Evolutionary conservation across 2,113 vertebrate genomes (phyloP).

Genomic region (Damaliscus lunatus): DNA sequence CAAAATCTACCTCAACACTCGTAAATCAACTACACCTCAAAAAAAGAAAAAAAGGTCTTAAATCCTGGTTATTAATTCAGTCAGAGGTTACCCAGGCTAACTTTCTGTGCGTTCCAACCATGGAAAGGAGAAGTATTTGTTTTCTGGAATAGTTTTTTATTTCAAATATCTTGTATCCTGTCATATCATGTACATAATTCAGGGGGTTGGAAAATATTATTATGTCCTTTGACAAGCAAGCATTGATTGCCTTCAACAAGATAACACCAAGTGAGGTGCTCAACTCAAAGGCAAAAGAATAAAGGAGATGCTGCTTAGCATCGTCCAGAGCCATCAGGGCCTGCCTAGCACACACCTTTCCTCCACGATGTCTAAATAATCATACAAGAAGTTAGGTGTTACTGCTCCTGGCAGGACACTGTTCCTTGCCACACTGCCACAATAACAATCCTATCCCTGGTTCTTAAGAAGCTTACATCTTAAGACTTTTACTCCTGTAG

Average conservation of each 20-base stretch:
- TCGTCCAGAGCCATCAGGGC: not conserved
- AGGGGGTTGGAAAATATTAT: not conserved
- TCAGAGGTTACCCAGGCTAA: not conserved
- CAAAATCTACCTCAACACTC: not conserved
- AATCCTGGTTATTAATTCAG: not conserved
- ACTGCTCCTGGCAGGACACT: not conserved
- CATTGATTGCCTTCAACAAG: not conserved
- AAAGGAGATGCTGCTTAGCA: rapidly evolving
- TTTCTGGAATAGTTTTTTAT: not conserved
- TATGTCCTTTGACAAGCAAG: not conserved
- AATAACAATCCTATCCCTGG: not conserved
- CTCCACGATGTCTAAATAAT: not conserved
- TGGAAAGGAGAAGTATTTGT: not conserved
- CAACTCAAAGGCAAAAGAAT: not conserved
- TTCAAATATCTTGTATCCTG: not conserved
- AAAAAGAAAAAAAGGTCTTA: not conserved
- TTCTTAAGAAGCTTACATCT: not conserved
- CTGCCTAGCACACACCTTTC: not conserved
- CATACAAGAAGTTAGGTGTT: not conserved
- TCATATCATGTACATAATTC: not conserved
- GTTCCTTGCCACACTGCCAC: not conserved
- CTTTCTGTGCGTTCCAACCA: not conserved
- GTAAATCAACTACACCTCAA: not conserved
- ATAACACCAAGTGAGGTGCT: not conserved
- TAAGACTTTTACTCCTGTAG: not conserved